Conservation (phyloP, 1,140 invertebrate species). For the Diorhabda carinulata region DNA sequence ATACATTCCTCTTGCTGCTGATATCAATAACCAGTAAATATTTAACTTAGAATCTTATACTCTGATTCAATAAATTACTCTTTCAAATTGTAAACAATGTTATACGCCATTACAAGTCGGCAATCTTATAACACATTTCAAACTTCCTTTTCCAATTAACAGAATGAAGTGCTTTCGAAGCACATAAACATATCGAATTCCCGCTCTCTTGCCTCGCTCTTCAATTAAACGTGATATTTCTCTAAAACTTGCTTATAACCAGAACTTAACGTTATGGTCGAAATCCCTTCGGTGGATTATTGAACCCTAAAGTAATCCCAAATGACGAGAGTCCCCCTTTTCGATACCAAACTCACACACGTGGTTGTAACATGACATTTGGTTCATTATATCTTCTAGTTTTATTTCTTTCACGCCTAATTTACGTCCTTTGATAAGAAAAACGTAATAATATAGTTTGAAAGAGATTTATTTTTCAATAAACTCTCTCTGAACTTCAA, state of each 20-base stretch:
- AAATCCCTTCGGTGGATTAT: conserved; percentile 12
- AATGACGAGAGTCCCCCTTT: conserved; percentile 5
- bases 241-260: conserved; percentile 2
- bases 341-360: conserved; percentile 1
- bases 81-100: no score
- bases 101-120: background rate
- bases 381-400: background rate
- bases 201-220: conserved; percentile 1
- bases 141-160: background rate
- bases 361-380: background rate
- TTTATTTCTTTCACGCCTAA: no score
- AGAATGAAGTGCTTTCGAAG: conserved; percentile 2
- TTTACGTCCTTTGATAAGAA: no score
- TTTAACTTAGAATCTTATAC: no score
- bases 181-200: conserved; percentile 2
- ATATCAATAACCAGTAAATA: no score
- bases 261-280: conserved; percentile 2
- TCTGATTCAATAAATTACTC: no score
- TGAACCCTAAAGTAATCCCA: conserved; percentile 12
- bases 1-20: no score
- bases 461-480: no score
- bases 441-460: no score
- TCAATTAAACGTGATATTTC: conserved; percentile 2
- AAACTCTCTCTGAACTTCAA: no score
- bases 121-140: background rate